phyloP scores from a whole-genome alignment of 1,140 invertebrate genomes.

The Hermetia illucens region DNA sequence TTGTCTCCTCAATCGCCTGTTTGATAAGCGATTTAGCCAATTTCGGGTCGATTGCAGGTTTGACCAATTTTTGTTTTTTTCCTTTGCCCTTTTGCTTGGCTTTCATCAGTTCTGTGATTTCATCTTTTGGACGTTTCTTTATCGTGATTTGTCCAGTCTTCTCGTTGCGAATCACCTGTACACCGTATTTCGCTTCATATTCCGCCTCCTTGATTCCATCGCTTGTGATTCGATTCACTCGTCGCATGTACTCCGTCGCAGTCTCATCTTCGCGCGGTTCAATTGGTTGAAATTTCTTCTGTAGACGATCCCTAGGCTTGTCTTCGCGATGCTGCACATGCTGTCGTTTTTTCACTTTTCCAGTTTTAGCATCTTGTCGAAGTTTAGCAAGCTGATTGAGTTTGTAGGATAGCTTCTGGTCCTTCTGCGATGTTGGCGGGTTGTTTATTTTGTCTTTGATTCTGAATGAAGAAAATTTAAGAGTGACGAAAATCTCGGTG shows the following conservation, averaged over 20 bases:
- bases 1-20: conserved; percentile 19
- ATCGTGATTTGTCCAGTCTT: conserved; percentile 34
- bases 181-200: conserved; percentile 40
- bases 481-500: neutral
- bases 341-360: conserved; percentile 16
- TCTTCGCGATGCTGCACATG: conserved; percentile 16
- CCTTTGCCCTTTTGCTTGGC: conserved; percentile 22
- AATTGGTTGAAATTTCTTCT: conserved; percentile 11
- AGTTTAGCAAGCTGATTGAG: conserved; percentile 22
- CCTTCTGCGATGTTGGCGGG: conserved; percentile 19
- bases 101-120: conserved; percentile 33
- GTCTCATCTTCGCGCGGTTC: conserved; percentile 33
- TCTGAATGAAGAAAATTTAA: conserved; percentile 8
- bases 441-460: conserved; percentile 24
- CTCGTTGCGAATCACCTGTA: conserved; percentile 34
- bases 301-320: conserved; percentile 11
- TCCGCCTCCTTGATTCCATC: conserved; percentile 35
- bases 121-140: conserved; percentile 32
- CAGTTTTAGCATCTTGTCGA: conserved; percentile 17
- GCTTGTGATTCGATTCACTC: conserved; percentile 35
- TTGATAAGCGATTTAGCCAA: conserved; percentile 29
- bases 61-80: conserved; percentile 10
- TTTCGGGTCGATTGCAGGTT: conserved; percentile 30
- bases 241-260: conserved; percentile 30
- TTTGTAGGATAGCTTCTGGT: conserved; percentile 21